These are phyloP conservation scores for Ostrea denselamellosa DNA, from an alignment of 1,140 invertebrate genomes.

Conservation along the genomic window DNA sequence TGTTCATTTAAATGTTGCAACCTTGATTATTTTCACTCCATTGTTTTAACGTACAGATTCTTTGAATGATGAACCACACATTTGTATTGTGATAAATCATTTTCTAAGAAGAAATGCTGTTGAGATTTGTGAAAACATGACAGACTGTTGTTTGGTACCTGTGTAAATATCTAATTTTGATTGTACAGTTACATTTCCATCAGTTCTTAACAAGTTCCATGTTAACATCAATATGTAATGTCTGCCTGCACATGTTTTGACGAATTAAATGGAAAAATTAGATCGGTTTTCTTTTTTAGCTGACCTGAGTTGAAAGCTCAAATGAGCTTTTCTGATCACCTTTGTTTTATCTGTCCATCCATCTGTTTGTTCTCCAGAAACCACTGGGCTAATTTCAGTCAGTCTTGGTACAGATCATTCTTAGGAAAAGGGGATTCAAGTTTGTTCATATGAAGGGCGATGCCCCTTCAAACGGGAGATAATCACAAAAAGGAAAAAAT, in stretches of 20 bases:
- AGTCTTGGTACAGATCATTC: too few relatives aligned
- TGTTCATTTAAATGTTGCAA: background rate
- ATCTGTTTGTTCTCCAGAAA: too few relatives aligned
- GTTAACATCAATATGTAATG: constrained; percentile 52
- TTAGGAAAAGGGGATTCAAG: too few relatives aligned
- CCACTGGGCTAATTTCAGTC: too few relatives aligned
- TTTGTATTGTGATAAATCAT: constrained; percentile 14
- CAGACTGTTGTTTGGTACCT: constrained; percentile 36
- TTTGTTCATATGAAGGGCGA: too few relatives aligned
- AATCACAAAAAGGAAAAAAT: too few relatives aligned
- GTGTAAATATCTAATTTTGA: constrained; percentile 29
- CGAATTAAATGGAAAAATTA: constrained; percentile 47
- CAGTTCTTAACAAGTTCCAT: constrained; percentile 37
- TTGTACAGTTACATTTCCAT: constrained; percentile 39
- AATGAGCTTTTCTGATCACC: too few relatives aligned
- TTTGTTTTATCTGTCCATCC: too few relatives aligned
- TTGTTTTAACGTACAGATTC: background rate
- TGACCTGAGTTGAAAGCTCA: too few relatives aligned
- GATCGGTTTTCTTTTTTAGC: background rate
- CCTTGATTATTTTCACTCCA: background rate
- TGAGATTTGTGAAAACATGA: constrained; percentile 21
- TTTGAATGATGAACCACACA: background rate
- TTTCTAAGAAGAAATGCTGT: constrained; percentile 27
- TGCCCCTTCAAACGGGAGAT: too few relatives aligned
- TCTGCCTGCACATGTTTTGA: constrained; percentile 55